A percentile compares a stretch with the other conserved stretches of the same genome.
Conservation (phyloP, 2,797 vertebrate genomes). For the Carcharodon carcharias region DNA sequence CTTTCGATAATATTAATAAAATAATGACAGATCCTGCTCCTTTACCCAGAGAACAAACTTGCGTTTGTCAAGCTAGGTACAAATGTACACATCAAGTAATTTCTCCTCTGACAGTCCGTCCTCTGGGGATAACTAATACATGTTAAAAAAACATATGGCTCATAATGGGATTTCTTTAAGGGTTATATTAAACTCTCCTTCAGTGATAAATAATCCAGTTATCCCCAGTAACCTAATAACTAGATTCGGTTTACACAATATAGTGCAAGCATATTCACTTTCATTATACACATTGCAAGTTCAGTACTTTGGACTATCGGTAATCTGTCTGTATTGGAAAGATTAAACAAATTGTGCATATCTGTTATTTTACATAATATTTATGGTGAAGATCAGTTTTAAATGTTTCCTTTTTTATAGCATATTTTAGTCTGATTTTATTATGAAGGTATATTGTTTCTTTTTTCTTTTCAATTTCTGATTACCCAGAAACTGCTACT, state of each 20-base stretch:
- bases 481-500: not conserved
- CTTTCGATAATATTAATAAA: not conserved
- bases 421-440: not conserved
- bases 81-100: not conserved
- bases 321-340: not conserved
- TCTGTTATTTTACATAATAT: conserved; percentile 1
- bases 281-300: not conserved
- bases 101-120: not conserved
- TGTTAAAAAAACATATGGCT: not conserved
- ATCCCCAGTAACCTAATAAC: not conserved
- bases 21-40: not conserved
- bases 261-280: not conserved
- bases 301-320: not conserved
- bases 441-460: not conserved
- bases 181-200: conserved; percentile 13
- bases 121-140: conserved; percentile 23
- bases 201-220: not conserved
- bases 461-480: not conserved
- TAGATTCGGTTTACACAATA: not conserved
- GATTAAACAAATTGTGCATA: not conserved
- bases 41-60: not conserved
- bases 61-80: not conserved
- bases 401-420: not conserved
- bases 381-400: not conserved
- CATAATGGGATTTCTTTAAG: not conserved